phyloP scores from a whole-genome alignment of 2,888 invertebrate species.

The Cacoxenus indagator region DNA sequence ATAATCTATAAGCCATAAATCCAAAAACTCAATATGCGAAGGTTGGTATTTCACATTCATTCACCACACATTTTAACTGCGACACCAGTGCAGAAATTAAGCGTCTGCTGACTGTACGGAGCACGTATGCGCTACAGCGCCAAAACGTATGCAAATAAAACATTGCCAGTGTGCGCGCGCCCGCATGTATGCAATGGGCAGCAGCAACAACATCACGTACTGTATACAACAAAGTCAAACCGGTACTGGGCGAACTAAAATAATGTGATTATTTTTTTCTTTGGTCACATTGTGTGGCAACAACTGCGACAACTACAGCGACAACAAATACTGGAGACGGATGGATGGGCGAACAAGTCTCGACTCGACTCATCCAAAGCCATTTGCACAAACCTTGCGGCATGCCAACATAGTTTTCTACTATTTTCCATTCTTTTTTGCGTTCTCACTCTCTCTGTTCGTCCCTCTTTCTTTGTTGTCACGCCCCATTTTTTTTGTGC shows the following conservation, averaged over 20 bases:
- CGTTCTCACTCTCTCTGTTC: conserved; percentile 9
- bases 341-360: neutral
- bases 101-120: no score
- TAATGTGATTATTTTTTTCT: neutral
- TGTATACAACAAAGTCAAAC: neutral
- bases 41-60: no score
- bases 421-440: conserved; percentile 30
- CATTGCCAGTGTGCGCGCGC: neutral
- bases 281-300: neutral
- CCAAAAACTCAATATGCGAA: no score
- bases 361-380: neutral
- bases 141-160: no score
- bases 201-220: neutral
- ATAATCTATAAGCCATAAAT: no score
- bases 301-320: neutral
- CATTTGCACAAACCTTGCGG: conserved; percentile 6
- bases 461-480: neutral
- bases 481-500: conserved; percentile 20
- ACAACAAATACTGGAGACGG: neutral
- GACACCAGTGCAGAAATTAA: no score
- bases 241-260: neutral
- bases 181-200: neutral
- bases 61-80: no score
- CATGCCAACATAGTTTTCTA: conserved; percentile 6
- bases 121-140: no score